These are phyloP conservation scores for Agrochola litura DNA, from an alignment of 2,888 invertebrate species.

Conservation along the genomic window DNA sequence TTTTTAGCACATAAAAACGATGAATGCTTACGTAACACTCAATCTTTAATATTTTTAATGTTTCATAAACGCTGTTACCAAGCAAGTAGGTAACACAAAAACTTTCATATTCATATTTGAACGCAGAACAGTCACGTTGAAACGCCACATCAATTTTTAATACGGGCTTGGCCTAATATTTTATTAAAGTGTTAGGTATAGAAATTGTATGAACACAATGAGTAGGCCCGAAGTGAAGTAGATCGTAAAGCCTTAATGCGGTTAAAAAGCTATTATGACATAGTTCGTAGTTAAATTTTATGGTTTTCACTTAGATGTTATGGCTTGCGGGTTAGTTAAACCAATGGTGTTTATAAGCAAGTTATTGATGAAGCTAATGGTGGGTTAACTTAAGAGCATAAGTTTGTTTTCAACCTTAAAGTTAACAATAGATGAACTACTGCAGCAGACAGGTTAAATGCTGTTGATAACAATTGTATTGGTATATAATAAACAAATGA, in stretches of 20 bases:
- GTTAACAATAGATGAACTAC: background rate
- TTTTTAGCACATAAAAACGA: background rate
- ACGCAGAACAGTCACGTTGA: conserved; percentile 22
- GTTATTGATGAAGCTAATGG: background rate
- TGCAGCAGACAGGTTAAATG: background rate
- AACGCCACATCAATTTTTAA: conserved; percentile 58
- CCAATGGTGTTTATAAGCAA: conserved; percentile 12
- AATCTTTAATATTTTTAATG: background rate
- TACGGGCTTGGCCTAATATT: conserved; percentile 44
- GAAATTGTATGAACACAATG: conserved; percentile 41
- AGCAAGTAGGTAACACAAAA: background rate
- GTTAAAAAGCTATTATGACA: conserved; percentile 57
- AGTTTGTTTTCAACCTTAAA: background rate
- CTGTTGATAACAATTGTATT: background rate
- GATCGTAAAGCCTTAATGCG: conserved; percentile 56
- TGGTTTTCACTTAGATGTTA: conserved; percentile 51
- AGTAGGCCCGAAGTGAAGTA: conserved; percentile 38
- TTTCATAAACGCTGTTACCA: background rate
- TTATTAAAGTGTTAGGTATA: conserved; percentile 51
- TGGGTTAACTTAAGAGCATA: background rate
- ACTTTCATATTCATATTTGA: conserved; percentile 17
- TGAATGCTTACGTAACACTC: background rate
- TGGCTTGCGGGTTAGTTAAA: conserved; percentile 14
- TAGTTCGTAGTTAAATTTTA: conserved; percentile 57
- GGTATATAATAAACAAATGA: background rate